Percentiles rank a stretch among this genome's conserved stretches.
Conservation (phyloP, 2,888 invertebrate genomes). For the Zygothrica quintamaculata region DNA sequence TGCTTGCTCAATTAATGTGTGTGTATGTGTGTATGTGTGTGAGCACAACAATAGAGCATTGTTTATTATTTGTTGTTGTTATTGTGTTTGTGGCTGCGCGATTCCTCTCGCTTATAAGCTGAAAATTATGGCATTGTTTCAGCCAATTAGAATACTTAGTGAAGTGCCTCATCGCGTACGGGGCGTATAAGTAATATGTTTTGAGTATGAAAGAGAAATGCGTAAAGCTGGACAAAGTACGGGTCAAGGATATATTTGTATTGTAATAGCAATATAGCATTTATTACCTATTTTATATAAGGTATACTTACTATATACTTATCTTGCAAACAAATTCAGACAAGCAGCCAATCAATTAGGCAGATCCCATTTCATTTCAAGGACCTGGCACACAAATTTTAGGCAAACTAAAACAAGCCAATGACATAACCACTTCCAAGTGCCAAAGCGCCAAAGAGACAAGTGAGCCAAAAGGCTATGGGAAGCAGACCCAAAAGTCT, state of each 20-base stretch:
- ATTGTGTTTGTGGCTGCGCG: constrained; percentile 42
- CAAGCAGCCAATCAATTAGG: constrained; percentile 38
- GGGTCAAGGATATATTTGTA: constrained; percentile 29
- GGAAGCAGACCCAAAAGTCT: constrained; percentile 5
- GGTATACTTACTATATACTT: too few species aligned
- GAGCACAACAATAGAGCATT: constrained; percentile 61
- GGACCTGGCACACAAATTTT: neutral
- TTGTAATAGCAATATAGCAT: too few species aligned
- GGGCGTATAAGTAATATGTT: constrained; percentile 59
- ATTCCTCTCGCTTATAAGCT: constrained; percentile 43
- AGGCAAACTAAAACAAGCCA: constrained; percentile 30
- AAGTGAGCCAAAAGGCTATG: constrained; percentile 7
- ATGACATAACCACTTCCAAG: constrained; percentile 30
- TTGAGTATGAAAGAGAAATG: constrained; percentile 15
- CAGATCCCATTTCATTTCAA: constrained; percentile 1
- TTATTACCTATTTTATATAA: constrained; percentile 1
- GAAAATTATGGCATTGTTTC: constrained; percentile 72
- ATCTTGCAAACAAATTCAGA: neutral
- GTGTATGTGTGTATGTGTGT: constrained; percentile 17
- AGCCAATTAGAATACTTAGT: constrained; percentile 71
- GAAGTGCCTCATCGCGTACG: constrained; percentile 30
- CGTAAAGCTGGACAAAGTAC: neutral
- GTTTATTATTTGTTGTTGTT: constrained; percentile 49
- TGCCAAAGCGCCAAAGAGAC: constrained; percentile 25
- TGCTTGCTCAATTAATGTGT: constrained; percentile 6